These are phyloP conservation scores for Salvelinus alpinus DNA, from an alignment of 2,113 vertebrate genomes.

Conservation along the genomic window DNA sequence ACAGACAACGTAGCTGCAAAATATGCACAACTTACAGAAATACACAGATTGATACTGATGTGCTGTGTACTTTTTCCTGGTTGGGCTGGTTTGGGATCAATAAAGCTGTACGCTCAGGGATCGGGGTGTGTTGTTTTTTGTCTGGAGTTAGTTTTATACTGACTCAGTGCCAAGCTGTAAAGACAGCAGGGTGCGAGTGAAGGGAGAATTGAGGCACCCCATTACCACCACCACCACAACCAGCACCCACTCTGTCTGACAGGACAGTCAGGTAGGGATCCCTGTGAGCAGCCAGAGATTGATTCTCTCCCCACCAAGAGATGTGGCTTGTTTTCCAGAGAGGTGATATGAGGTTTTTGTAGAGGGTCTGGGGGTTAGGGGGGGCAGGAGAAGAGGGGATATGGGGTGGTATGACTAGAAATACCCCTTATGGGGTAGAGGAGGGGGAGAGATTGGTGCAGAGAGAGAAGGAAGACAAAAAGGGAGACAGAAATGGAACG, in stretches of 20 bases:
- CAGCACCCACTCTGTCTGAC: too few relatives aligned
- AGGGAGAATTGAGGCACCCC: slow-evolving; percentile 53
- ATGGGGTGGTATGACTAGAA: slow-evolving; percentile 49
- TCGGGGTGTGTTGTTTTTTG: slow-evolving; percentile 39
- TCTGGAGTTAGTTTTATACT: slow-evolving; percentile 52
- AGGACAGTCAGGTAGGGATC: slow-evolving; percentile 46
- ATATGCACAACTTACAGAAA: slow-evolving; percentile 51
- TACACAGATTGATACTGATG: slow-evolving; percentile 61
- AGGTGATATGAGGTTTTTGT: slow-evolving; percentile 56
- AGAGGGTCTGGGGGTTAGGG: slow-evolving; percentile 24
- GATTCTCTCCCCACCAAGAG: slow-evolving; percentile 59
- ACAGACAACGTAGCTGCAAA: slow-evolving; percentile 58
- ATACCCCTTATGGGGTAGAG: slow-evolving; percentile 41
- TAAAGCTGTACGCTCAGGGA: slow-evolving; percentile 38
- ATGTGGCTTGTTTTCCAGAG: slow-evolving; percentile 58
- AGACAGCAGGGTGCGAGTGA: slow-evolving; percentile 53
- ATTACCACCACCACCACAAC: too few relatives aligned
- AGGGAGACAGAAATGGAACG: slow-evolving; percentile 59
- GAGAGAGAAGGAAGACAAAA: slow-evolving; percentile 55
- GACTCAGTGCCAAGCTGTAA: slow-evolving; percentile 62
- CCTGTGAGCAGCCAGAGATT: slow-evolving; percentile 59
- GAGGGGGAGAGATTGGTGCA: slow-evolving; percentile 61
- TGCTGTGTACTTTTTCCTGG: slow-evolving; percentile 29
- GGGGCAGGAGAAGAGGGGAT: not conserved
- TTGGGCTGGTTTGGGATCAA: slow-evolving; percentile 39